phyloP scores from a whole-genome alignment of 2,888 invertebrate genomes.

The Campaea margaritaria region DNA sequence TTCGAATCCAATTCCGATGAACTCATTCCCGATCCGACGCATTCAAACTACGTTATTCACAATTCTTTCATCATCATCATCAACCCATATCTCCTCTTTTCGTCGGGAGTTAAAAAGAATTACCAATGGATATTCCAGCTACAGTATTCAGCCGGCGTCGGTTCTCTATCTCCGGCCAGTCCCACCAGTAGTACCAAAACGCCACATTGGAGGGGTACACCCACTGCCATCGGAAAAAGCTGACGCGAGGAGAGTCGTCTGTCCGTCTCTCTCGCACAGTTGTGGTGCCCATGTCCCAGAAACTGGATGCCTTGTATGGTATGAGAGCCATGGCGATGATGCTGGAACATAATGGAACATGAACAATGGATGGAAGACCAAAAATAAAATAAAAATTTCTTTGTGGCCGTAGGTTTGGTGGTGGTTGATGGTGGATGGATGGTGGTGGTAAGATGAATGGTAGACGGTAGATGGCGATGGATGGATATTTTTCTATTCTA shows the following conservation, averaged over 20 bases:
- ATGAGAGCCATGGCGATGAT: neutral
- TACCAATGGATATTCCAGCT: constrained; percentile 50
- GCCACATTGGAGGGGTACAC: neutral
- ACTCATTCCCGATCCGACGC: too few species aligned
- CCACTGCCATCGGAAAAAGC: constrained; percentile 48
- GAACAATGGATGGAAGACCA: too few species aligned
- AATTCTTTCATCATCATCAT: too few species aligned
- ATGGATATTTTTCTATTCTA: too few species aligned
- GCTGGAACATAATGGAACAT: constrained; percentile 1
- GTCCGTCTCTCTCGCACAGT: constrained; percentile 8
- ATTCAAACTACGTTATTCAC: too few species aligned
- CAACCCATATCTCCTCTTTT: too few species aligned
- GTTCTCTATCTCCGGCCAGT: constrained; percentile 35
- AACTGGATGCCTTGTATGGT: constrained; percentile 23
- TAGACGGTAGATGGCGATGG: too few species aligned
- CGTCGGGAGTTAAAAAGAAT: constrained; percentile 14
- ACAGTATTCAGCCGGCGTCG: constrained; percentile 36
- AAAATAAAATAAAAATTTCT: too few species aligned
- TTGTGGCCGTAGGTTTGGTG: too few species aligned
- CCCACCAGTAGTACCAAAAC: constrained; percentile 15
- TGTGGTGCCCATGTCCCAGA: constrained; percentile 37
- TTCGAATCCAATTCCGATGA: too few species aligned
- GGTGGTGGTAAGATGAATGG: too few species aligned
- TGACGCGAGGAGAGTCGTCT: constrained; percentile 23
- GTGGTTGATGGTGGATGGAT: too few species aligned